A percentile compares a stretch with the other conserved stretches of the same genome.
These are phyloP conservation scores for Hoplias malabaricus DNA, from an alignment of 2,113 vertebrate genomes.

Conservation along the genomic window DNA sequence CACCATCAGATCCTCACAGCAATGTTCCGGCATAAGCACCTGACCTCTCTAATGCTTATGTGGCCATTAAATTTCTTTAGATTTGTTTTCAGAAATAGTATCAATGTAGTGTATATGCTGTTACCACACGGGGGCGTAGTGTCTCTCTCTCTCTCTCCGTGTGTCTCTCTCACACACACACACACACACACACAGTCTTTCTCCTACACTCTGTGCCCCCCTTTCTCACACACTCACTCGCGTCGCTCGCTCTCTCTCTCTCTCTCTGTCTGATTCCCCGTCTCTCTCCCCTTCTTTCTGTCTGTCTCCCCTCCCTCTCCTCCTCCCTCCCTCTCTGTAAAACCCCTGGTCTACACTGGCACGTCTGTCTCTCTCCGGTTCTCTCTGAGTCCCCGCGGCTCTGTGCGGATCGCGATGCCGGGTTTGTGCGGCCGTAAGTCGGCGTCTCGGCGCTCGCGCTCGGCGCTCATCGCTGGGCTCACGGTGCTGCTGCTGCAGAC, in stretches of 20 bases:
- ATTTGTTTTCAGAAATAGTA: too few relatives aligned
- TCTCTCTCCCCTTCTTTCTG: conserved; percentile 38
- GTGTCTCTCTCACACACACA: background rate
- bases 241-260: conserved; percentile 53
- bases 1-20: too few relatives aligned
- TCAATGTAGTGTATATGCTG: too few relatives aligned
- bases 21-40: too few relatives aligned
- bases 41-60: too few relatives aligned
- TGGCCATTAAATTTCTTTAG: too few relatives aligned
- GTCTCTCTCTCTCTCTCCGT: too few relatives aligned
- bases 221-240: conserved; percentile 50
- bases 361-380: too few relatives aligned
- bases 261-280: conserved; percentile 41
- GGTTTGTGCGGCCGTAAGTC: conserved; percentile 84
- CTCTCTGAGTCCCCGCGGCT: too few relatives aligned
- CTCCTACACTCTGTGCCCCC: conserved; percentile 29
- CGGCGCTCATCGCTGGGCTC: conserved; percentile 84
- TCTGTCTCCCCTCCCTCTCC: conserved; percentile 2
- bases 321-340: background rate
- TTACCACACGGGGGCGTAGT: conserved; percentile 45
- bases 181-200: too few relatives aligned
- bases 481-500: conserved; percentile 91
- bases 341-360: too few relatives aligned
- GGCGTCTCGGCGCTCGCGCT: conserved; percentile 82
- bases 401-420: conserved; percentile 80